Conservation (phyloP, 2,797 vertebrate genomes). For the Mormyrops attenuatus region DNA sequence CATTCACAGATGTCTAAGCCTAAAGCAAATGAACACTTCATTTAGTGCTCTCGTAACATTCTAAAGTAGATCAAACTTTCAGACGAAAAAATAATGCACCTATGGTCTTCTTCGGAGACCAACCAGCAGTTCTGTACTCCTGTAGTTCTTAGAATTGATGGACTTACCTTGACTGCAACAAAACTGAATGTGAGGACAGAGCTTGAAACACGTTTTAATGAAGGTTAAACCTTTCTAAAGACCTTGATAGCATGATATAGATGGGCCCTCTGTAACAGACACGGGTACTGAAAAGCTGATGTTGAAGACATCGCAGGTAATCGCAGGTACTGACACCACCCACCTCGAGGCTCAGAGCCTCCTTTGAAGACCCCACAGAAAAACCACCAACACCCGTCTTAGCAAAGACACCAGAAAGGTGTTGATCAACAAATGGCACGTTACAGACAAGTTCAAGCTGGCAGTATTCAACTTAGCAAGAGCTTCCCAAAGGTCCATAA, state of each 20-base stretch:
- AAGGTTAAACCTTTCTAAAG: neutral
- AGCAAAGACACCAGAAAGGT: neutral
- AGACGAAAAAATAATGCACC: neutral
- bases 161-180: neutral
- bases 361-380: neutral
- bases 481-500: neutral
- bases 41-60: neutral
- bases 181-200: neutral
- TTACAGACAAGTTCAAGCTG: neutral
- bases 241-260: neutral
- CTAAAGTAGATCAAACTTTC: neutral
- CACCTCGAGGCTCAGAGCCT: neutral
- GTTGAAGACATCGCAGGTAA: neutral
- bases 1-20: neutral
- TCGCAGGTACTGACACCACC: neutral
- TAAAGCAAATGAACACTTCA: conserved; percentile 1
- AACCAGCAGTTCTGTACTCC: neutral
- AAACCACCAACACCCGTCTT: neutral
- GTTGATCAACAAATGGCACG: neutral
- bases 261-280: neutral
- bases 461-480: neutral
- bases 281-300: neutral
- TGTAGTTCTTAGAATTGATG: neutral
- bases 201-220: neutral
- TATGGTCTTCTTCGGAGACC: neutral